Evolutionary conservation across 2,888 invertebrate genomes (phyloP).

Genomic region (Bugulina stolonifera): DNA sequence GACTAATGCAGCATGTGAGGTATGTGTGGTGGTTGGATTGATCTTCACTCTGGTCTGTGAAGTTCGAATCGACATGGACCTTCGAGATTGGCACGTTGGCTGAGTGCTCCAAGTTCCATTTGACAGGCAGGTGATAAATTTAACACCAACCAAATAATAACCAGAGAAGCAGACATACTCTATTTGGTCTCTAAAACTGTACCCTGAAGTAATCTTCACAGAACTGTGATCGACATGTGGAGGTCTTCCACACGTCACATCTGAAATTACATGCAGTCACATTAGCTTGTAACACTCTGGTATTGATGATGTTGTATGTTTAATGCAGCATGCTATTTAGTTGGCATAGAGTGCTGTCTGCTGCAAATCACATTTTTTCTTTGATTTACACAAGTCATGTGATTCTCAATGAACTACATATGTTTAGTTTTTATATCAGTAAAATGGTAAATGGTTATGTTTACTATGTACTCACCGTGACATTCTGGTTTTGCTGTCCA

Average conservation of each 20-base stretch:
- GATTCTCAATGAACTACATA: too few relatives aligned
- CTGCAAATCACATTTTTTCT: too few relatives aligned
- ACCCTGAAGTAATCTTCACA: background rate
- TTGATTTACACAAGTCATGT: too few relatives aligned
- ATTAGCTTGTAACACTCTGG: too few relatives aligned
- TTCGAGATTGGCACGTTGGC: background rate
- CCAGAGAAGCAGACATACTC: background rate
- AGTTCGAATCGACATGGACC: too few relatives aligned
- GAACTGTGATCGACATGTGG: background rate
- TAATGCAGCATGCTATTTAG: too few relatives aligned
- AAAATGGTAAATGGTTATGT: too few relatives aligned
- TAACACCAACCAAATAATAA: background rate
- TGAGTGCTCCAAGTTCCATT: background rate
- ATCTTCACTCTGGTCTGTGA: too few relatives aligned
- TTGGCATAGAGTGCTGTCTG: too few relatives aligned
- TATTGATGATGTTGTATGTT: too few relatives aligned
- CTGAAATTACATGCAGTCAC: too few relatives aligned
- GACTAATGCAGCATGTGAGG: background rate
- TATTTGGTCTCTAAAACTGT: background rate
- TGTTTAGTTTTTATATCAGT: too few relatives aligned
- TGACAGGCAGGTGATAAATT: background rate
- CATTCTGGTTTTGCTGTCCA: background rate
- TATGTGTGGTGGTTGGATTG: background rate
- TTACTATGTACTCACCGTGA: background rate
- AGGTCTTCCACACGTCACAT: background rate